A percentile compares a stretch with the other conserved stretches of the same genome.
These are phyloP conservation scores for Dexiosoma caninum DNA, from an alignment of 2,888 invertebrate genomes.

Conservation along the genomic window DNA sequence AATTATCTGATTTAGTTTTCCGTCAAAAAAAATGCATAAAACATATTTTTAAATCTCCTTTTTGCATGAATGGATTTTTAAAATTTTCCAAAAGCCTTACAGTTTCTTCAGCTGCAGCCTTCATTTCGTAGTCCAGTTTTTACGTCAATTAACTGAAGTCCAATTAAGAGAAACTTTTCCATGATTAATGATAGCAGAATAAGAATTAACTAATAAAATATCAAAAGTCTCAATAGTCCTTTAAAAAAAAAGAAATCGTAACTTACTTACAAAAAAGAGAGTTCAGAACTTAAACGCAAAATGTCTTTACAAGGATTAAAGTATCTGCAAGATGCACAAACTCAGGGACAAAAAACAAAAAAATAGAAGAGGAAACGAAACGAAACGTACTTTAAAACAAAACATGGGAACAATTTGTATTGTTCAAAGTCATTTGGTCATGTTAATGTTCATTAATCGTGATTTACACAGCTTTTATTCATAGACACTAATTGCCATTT, in stretches of 20 bases:
- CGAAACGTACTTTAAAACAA: slow-evolving; percentile 42
- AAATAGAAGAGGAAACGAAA: neutral
- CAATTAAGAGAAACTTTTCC: slow-evolving; percentile 15
- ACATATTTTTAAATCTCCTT: no score
- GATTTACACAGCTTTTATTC: slow-evolving; percentile 61
- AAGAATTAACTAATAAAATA: slow-evolving; percentile 34
- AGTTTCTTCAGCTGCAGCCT: no score
- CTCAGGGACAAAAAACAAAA: neutral
- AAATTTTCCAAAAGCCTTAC: no score
- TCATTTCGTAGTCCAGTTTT: neutral
- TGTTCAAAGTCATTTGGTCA: slow-evolving; percentile 65
- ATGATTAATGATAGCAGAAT: slow-evolving; percentile 19
- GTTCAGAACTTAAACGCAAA: slow-evolving; percentile 9
- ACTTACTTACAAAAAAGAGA: neutral
- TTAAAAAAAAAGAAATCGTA: slow-evolving; percentile 26
- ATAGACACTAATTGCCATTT: slow-evolving; percentile 62
- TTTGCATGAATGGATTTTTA: no score
- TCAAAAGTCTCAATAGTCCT: slow-evolving; percentile 52
- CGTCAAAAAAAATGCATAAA: no score
- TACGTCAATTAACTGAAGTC: neutral
- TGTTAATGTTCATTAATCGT: slow-evolving; percentile 66
- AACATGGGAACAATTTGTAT: slow-evolving; percentile 61
- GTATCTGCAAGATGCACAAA: slow-evolving; percentile 9
- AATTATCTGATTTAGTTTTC: no score
- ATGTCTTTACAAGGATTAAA: slow-evolving; percentile 50